Evolutionary conservation across 2,797 vertebrate species (phyloP).

Genomic region (Alectoris magna): DNA sequence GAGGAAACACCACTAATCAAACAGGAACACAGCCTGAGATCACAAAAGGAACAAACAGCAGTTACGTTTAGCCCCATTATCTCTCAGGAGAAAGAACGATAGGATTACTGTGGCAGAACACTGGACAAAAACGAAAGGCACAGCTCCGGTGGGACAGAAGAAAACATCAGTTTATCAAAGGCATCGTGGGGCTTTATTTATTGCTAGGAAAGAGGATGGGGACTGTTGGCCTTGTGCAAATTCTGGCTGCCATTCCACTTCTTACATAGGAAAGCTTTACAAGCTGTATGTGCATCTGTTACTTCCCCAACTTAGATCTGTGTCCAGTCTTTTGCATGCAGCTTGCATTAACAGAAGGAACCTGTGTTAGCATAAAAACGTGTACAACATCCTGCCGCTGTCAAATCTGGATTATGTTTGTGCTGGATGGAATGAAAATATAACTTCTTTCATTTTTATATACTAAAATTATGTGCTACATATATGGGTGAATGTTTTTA

Average conservation of each 20-base stretch:
- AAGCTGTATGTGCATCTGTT: neutral
- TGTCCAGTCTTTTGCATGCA: neutral
- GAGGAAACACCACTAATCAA: slow-evolving; percentile 63
- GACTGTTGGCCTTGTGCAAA: neutral
- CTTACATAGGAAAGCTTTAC: neutral
- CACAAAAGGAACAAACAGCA: slow-evolving; percentile 49
- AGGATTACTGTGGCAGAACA: neutral
- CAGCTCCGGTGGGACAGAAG: neutral
- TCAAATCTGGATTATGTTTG: neutral
- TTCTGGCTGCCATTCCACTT: neutral
- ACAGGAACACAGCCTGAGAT: slow-evolving; percentile 54
- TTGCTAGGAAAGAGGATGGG: neutral
- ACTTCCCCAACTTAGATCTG: neutral
- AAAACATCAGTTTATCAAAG: neutral
- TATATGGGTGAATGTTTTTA: neutral
- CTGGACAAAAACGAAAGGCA: neutral
- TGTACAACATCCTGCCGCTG: neutral
- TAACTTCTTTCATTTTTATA: neutral
- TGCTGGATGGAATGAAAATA: neutral
- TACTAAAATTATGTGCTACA: neutral
- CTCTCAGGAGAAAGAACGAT: neutral
- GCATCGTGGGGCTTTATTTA: neutral
- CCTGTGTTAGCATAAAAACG: neutral
- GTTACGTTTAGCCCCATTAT: neutral
- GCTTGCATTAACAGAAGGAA: neutral